Base-by-base conservation (phyloP, 2,113 vertebrate species). In the Anhinga anhinga region DNA sequence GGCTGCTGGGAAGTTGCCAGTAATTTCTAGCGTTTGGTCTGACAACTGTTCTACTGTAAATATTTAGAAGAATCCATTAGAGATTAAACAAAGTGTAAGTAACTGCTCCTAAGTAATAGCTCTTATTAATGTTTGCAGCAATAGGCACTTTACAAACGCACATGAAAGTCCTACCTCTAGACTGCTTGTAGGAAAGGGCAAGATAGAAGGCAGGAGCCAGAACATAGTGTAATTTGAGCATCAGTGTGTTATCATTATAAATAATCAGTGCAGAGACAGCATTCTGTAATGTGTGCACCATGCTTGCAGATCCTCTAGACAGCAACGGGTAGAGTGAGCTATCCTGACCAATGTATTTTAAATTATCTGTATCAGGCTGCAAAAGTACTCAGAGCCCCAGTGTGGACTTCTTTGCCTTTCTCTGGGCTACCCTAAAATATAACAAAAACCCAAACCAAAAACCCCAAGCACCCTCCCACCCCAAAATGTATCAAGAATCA, bases 21-120 rank as follows among this genome's bases (percentile, higher is more conserved):
- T 84, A 84, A 87, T 92, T 97, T 97, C 91, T 95, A 97, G 95
- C 83, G 97, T 97, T 98, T 94, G 92, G 93, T 97, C 95, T 96
- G 93, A 97, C 97, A 98, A 98, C 97, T 97, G 70, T 92, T 98
- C 94, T 97, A 83, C 70, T 98, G 69, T 98, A 98, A 98, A 98
- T 98, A 98, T 98, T 98, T 98, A 97, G 91, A 98, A 81, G 95
- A 98, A 97, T 97, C 96, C 97, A 97, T 98, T 97, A 96, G 79
- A 97, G 95, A 97, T 98, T 98, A 98, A 98, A 98, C 97, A 98
- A 97, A 97, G 95, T 97, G 82, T 96, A 97, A 97, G 97, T 98
- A 98, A 98, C 94, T 95, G 93, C 84, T 98, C 55, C 76, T 88
- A 97, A 98, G 92, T 95, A 97, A 98, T 97, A 97, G 95, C 78